Conservation (phyloP, 2,113 vertebrate genomes). For the Apodemus speciosus region DNA sequence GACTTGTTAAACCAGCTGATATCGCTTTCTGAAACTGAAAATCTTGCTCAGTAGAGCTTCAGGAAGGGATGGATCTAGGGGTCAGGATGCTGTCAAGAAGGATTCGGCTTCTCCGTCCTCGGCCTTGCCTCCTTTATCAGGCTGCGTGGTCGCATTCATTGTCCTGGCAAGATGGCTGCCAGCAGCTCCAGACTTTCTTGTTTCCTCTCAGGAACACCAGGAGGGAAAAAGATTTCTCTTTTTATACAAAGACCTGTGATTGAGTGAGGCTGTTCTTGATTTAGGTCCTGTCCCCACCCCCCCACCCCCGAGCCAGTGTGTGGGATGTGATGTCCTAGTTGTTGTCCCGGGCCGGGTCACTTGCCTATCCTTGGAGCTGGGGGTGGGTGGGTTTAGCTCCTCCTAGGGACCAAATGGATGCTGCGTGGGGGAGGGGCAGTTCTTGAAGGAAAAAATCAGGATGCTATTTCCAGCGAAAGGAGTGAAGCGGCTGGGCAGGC, state of each 20-base stretch:
- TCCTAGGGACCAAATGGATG: slow-evolving; percentile 44
- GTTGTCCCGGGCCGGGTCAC: background rate
- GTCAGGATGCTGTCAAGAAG: background rate
- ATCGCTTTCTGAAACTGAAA: background rate
- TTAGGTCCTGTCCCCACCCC: background rate
- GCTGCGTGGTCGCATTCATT: background rate
- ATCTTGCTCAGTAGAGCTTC: background rate
- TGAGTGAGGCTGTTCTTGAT: slow-evolving; percentile 5
- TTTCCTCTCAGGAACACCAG: background rate
- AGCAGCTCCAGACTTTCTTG: background rate
- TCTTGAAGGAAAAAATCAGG: slow-evolving; percentile 62
- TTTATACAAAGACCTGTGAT: background rate
- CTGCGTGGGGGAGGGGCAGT: slow-evolving; percentile 38
- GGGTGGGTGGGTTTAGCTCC: background rate
- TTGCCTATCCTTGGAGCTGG: background rate
- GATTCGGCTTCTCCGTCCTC: background rate
- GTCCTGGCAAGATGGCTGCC: background rate
- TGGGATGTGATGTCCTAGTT: background rate
- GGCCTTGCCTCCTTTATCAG: background rate
- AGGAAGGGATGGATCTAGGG: slow-evolving; percentile 45
- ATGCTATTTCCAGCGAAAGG: slow-evolving; percentile 75
- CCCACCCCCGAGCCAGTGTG: background rate
- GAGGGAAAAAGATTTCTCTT: background rate
- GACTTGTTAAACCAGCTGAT: background rate
- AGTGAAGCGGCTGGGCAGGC: slow-evolving; percentile 74